Percentiles rank a stretch among this genome's conserved stretches.
These are phyloP conservation scores for Anoplolepis gracilipes DNA, from an alignment of 1,140 invertebrate species.

Conservation along the genomic window DNA sequence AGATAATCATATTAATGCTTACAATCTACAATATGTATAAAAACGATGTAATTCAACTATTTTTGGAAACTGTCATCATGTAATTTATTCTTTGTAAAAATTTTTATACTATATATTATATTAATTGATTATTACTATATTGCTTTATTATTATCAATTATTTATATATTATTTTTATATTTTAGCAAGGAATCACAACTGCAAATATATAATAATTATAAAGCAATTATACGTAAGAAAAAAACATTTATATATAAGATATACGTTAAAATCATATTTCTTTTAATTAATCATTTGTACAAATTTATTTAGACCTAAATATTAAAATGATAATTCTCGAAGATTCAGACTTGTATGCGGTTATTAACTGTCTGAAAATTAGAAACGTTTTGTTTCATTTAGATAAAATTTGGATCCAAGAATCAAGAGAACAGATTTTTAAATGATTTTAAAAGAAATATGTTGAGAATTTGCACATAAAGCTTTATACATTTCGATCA, in stretches of 20 bases:
- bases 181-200: neutral
- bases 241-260: neutral
- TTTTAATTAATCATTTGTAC: neutral
- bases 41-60: neutral
- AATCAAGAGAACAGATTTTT: neutral
- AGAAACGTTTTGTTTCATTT: neutral
- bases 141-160: too few species aligned
- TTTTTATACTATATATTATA: neutral
- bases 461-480: neutral
- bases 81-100: neutral
- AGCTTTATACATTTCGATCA: neutral
- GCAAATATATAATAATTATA: neutral
- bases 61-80: neutral
- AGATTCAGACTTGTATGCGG: conserved; percentile 14
- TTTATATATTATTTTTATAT: conserved; percentile 4
- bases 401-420: neutral
- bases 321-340: neutral
- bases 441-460: neutral
- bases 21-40: neutral
- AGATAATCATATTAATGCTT: neutral
- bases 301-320: neutral
- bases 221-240: conserved; percentile 7
- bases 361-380: neutral
- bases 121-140: too few species aligned
- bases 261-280: neutral